Evolutionary conservation across 2,113 vertebrate genomes (phyloP), one percentile per base, ranked within the genome.

Genomic region (Fregetta grallaria): DNA sequence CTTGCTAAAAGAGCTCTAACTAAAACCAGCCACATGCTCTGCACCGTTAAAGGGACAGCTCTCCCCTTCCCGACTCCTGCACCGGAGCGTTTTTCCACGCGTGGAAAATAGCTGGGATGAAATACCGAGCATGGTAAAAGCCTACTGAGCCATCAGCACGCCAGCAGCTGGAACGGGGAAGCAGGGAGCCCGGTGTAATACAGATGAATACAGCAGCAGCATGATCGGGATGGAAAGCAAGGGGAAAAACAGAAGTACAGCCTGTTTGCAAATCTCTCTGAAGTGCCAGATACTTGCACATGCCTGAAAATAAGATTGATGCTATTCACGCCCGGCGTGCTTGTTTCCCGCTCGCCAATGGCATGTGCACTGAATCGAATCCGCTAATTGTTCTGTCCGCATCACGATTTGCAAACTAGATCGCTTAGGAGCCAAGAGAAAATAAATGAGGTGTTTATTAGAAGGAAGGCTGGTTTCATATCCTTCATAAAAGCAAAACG

Each of bases 381-480:
- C 71, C 95, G 20, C 98, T 98, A 98, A 98, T 98, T 98, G 97
- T 97, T 96, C 97, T 88, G 34, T 93, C 97, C 93, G 62, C 97
- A 87, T 91, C 94, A 75, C 74, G n/a, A 96, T 97, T 94, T 94
- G 97, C 97, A 95, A 97, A 96, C 96, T 80, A 89, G 95, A 97
- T 96, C 62, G 68, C 95, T 97, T 75, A 83, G 94, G 95, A 89
- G 97, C 97, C 96, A 74, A 93, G 91, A 97, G 98, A 96, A 98
- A 98, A 98, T 97, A 97, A 98, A 97, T 95, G 97, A 91, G 97
- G 96, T 96, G 97, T 97, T 98, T 94, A 94, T 94, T 65, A 89
- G 86, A 75, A 72, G 76, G 73, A 91, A 92, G 68, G 86, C 83
- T 91, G 83, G 78, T 72, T 91, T 92, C 94, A 91, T 94, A 94